phyloP scores from a whole-genome alignment of 2,113 vertebrate genomes.

The Patagioenas fasciata region DNA sequence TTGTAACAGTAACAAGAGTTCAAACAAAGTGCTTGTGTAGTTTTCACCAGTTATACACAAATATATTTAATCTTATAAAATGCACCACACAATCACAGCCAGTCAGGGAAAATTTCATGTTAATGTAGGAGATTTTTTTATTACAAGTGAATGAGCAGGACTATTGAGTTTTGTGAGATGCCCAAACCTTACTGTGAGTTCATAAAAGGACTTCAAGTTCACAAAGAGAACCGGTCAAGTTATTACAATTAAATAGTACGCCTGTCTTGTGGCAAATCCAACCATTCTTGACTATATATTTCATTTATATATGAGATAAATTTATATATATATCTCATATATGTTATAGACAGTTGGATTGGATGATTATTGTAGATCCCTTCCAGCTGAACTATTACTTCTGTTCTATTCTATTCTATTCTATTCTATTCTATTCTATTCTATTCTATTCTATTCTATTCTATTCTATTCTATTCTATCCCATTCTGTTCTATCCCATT shows the following conservation, averaged over 20 bases:
- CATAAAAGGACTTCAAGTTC: neutral
- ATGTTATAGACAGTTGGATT: neutral
- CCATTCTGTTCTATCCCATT: too few species aligned
- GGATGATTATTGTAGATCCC: neutral
- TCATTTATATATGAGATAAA: neutral
- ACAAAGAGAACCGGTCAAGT: neutral
- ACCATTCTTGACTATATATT: neutral
- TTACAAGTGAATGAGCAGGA: neutral
- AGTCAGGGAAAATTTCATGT: neutral
- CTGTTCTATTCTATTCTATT: rapidly evolving
- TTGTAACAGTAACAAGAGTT: conserved; percentile 1
- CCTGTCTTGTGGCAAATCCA: neutral
- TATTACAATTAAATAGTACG: neutral
- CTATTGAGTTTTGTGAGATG: neutral
- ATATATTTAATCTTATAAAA: neutral
- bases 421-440: rapidly evolving
- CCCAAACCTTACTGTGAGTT: neutral
- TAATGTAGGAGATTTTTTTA: neutral
- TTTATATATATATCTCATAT: too few species aligned
- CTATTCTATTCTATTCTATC: rapidly evolving
- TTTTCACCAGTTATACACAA: neutral
- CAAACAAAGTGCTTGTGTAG: neutral
- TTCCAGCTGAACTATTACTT: neutral
- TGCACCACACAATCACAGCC: neutral
- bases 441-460: rapidly evolving